Conservation (phyloP, 2,888 invertebrate species). For the Apamea sordens region DNA sequence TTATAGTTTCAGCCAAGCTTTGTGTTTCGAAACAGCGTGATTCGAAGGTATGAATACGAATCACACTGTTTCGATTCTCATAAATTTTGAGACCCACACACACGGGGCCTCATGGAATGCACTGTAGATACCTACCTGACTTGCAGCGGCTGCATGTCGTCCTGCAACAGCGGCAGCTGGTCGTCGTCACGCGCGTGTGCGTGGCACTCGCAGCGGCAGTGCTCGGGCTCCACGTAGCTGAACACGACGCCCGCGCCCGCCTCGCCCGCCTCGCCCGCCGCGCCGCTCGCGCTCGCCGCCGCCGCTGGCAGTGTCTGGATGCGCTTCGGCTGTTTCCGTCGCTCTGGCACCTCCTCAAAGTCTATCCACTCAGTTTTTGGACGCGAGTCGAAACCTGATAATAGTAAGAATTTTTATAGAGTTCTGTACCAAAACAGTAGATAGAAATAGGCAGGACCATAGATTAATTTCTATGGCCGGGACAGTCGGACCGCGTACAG, state of each 20-base stretch:
- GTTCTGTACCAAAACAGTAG: background rate
- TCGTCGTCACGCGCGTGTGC: slow-evolving; percentile 85
- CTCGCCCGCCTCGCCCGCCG: slow-evolving; percentile 75
- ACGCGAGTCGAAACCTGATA: slow-evolving; percentile 71
- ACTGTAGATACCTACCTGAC: slow-evolving; percentile 47
- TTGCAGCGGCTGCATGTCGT: slow-evolving; percentile 32
- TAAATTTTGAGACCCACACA: no score
- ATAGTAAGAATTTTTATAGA: background rate
- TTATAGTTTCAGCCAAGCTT: background rate
- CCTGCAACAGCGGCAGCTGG: slow-evolving; percentile 63
- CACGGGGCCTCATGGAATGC: no score
- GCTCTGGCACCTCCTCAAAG: slow-evolving; percentile 96
- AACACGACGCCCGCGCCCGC: slow-evolving; percentile 87
- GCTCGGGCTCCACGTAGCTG: slow-evolving; percentile 96
- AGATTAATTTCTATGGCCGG: no score
- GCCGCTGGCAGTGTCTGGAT: slow-evolving; percentile 94
- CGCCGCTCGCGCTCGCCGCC: slow-evolving; percentile 77
- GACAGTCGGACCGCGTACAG: background rate
- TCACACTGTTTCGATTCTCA: background rate
- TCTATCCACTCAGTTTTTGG: slow-evolving; percentile 93
- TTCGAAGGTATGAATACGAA: background rate
- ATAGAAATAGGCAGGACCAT: background rate
- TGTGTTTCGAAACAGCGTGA: no score
- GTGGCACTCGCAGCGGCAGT: slow-evolving; percentile 97
- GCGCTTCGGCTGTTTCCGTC: slow-evolving; percentile 94